phyloP scores from a whole-genome alignment of 1,140 invertebrate species.

The Thalassaphorura encarpata region DNA sequence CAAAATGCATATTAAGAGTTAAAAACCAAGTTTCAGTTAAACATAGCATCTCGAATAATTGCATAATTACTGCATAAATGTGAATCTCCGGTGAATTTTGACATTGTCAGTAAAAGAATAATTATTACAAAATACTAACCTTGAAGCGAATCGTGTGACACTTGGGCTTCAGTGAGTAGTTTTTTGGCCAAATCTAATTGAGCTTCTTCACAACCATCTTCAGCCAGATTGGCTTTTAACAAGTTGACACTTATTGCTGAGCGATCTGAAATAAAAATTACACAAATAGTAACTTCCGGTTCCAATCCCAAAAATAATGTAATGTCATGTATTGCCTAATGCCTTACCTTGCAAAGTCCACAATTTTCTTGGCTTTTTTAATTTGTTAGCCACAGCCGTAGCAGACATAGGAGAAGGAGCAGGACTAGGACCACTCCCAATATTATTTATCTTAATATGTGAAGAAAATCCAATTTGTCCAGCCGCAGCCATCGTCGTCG shows the following conservation, averaged over 20 bases:
- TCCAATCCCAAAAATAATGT: neutral
- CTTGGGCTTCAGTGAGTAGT: constrained; percentile 27
- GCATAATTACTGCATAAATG: neutral
- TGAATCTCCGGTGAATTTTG: neutral
- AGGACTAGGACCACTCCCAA: too few species aligned
- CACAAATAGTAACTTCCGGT: too few species aligned
- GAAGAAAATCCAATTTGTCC: too few species aligned
- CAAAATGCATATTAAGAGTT: too few species aligned
- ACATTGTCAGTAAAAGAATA: too few species aligned
- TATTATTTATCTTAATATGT: too few species aligned
- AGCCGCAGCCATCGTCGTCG: too few species aligned
- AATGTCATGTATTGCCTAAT: neutral
- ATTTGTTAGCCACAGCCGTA: constrained; percentile 7
- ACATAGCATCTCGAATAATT: neutral
- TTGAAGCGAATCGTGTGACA: too few species aligned
- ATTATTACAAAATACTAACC: too few species aligned
- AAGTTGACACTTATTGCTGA: constrained; percentile 19
- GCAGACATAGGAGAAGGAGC: too few species aligned
- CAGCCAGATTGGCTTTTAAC: constrained; percentile 46
- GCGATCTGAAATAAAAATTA: constrained; percentile 20
- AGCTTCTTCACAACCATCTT: constrained; percentile 68
- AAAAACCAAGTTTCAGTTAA: too few species aligned
- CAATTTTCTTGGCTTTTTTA: constrained; percentile 38
- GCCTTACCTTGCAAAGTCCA: constrained; percentile 49
- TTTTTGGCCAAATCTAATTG: constrained; percentile 67